These are phyloP conservation scores for Myotis myotis DNA, from an alignment of 2,797 vertebrate genomes.

Conservation along the genomic window DNA sequence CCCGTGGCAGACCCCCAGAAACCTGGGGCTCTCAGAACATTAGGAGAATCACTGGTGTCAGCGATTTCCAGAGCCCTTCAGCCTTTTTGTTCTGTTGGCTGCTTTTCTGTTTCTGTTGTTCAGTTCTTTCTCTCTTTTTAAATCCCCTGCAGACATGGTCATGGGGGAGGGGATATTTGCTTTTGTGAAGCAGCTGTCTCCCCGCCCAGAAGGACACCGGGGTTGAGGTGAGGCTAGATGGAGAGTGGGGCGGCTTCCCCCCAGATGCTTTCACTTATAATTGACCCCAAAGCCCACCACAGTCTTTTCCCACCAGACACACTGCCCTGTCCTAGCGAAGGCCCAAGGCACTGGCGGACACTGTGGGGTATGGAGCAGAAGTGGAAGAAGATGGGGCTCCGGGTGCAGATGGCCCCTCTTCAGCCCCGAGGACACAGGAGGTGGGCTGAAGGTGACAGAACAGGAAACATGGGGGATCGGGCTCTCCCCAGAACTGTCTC, in stretches of 20 bases:
- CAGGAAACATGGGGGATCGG: not conserved
- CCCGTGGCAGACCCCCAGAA: not conserved
- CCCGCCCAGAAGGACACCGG: not conserved
- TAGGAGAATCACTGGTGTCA: not conserved
- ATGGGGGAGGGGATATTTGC: not conserved
- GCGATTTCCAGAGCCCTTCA: not conserved
- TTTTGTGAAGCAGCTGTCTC: not conserved
- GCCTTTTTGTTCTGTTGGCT: not conserved
- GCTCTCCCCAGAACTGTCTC: not conserved
- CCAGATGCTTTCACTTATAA: not conserved
- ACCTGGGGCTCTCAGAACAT: not conserved
- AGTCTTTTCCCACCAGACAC: not conserved
- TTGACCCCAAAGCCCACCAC: not conserved
- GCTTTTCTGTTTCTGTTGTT: not conserved
- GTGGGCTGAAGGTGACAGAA: not conserved
- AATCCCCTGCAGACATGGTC: not conserved
- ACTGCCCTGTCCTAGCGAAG: not conserved
- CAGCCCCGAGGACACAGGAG: not conserved
- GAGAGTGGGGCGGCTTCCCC: not conserved
- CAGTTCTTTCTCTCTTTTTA: not conserved
- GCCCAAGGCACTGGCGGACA: not conserved
- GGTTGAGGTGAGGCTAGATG: not conserved
- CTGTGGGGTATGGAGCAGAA: not conserved
- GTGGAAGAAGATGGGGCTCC: not conserved
- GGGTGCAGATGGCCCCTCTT: not conserved